Conservation (phyloP, 2,888 invertebrate genomes). For the Phaedon cochleariae region DNA sequence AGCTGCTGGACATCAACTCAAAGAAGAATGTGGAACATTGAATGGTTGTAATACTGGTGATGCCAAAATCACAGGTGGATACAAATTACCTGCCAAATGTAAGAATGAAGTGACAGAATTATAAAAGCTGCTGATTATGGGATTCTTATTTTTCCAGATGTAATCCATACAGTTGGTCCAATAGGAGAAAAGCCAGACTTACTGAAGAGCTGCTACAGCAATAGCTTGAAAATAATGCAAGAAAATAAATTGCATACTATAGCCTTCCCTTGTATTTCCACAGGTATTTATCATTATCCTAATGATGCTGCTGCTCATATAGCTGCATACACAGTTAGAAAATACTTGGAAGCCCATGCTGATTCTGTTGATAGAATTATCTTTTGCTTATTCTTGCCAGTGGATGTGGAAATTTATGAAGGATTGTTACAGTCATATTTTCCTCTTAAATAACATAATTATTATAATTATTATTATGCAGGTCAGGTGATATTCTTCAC, state of each 20-base stretch:
- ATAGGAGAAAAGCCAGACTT: slow-evolving; percentile 73
- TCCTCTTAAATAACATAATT: slow-evolving; percentile 64
- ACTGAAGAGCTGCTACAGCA: slow-evolving; percentile 76
- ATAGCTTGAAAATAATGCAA: slow-evolving; percentile 68
- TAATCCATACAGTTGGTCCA: slow-evolving; percentile 92
- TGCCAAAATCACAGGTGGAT: slow-evolving; percentile 85
- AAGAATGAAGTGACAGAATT: slow-evolving; percentile 54
- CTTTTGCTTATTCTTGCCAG: slow-evolving; percentile 79
- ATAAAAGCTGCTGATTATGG: neutral
- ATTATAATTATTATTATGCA: too few relatives aligned
- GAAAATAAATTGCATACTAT: slow-evolving; percentile 70
- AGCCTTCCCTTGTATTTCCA: slow-evolving; percentile 91
- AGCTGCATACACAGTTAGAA: slow-evolving; percentile 73
- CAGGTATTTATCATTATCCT: slow-evolving; percentile 91
- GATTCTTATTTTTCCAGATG: slow-evolving; percentile 68
- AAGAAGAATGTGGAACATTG: slow-evolving; percentile 76
- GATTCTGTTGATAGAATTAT: slow-evolving; percentile 76
- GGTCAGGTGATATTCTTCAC: too few relatives aligned
- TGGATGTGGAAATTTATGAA: slow-evolving; percentile 78
- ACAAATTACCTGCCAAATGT: slow-evolving; percentile 86
- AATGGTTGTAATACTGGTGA: slow-evolving; percentile 83
- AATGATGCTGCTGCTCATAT: slow-evolving; percentile 79
- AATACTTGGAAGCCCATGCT: slow-evolving; percentile 66
- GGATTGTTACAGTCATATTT: slow-evolving; percentile 77
- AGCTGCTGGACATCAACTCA: slow-evolving; percentile 76